Conservation (phyloP, 1,140 invertebrate species). For the Lucilia sericata region DNA sequence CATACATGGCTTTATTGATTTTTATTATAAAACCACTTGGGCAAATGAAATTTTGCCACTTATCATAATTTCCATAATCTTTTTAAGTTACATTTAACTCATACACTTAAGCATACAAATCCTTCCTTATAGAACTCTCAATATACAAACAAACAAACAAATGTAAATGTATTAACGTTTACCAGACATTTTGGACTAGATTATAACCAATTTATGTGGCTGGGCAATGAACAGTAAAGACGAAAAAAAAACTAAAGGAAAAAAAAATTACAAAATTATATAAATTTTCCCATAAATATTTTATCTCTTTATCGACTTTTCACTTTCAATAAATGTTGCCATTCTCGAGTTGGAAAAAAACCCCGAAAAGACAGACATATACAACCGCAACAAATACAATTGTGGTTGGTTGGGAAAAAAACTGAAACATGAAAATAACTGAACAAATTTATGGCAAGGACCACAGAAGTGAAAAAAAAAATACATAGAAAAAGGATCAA, state of each 20-base stretch:
- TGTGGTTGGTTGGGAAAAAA: background rate
- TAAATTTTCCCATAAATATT: conserved; percentile 34
- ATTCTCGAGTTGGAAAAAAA: background rate
- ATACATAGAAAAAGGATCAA: background rate
- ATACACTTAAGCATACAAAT: background rate
- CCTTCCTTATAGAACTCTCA: background rate
- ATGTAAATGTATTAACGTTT: conserved; percentile 25
- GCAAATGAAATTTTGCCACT: conserved; percentile 35
- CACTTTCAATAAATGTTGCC: conserved; percentile 39
- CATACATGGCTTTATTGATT: background rate
- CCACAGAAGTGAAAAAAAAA: background rate
- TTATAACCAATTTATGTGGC: conserved; percentile 8
- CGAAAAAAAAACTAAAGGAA: background rate
- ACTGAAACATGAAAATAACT: background rate
- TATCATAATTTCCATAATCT: conserved; percentile 33
- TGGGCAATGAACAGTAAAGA: background rate
- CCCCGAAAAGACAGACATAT: background rate
- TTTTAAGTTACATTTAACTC: background rate
- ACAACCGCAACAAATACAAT: background rate
- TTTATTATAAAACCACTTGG: background rate
- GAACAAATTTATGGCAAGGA: background rate
- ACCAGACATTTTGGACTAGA: conserved; percentile 24
- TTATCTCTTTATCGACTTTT: conserved; percentile 44
- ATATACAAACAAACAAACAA: background rate
- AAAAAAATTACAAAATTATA: too few species aligned